Percentiles rank a stretch among this genome's conserved stretches.
These are phyloP conservation scores for Periophthalmus magnuspinnatus DNA, from an alignment of 2,797 vertebrate species.

Conservation along the genomic window DNA sequence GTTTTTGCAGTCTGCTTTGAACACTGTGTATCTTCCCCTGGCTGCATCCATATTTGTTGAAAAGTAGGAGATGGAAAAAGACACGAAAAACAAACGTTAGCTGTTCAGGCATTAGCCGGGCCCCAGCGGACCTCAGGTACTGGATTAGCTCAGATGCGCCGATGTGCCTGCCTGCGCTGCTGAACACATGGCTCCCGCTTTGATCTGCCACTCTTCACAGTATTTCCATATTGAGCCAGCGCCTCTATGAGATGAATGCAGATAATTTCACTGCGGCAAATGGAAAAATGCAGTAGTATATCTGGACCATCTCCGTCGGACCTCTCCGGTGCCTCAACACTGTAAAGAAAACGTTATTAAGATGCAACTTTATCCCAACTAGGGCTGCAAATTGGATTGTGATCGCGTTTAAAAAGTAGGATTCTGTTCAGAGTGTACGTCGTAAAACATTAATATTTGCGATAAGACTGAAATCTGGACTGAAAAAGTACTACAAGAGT, in stretches of 20 bases:
- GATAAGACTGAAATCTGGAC: no score
- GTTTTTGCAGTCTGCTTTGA: background rate
- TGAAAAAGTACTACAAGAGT: no score
- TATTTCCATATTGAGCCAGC: conserved; percentile 51
- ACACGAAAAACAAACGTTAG: conserved; percentile 36
- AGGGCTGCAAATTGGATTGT: no score
- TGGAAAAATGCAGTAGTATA: conserved; percentile 14
- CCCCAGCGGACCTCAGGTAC: conserved; percentile 58
- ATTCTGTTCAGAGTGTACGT: no score
- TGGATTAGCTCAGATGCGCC: conserved; percentile 57
- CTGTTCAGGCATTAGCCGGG: conserved; percentile 6
- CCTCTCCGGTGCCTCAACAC: background rate
- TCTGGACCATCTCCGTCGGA: background rate
- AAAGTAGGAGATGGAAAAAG: conserved; percentile 26
- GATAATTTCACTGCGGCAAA: conserved; percentile 46
- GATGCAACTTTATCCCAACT: background rate
- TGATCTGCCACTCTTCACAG: conserved; percentile 58
- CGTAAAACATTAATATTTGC: no score
- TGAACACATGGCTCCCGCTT: conserved; percentile 61
- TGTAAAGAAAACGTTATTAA: background rate
- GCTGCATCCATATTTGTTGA: conserved; percentile 3
- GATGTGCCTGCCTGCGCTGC: conserved; percentile 55
- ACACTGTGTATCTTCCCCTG: conserved; percentile 14
- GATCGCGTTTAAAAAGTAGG: no score
- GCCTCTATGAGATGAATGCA: conserved; percentile 48